Evolutionary conservation across 2,113 vertebrate species (phyloP).

Genomic region (Microcebus ravelobensis): DNA sequence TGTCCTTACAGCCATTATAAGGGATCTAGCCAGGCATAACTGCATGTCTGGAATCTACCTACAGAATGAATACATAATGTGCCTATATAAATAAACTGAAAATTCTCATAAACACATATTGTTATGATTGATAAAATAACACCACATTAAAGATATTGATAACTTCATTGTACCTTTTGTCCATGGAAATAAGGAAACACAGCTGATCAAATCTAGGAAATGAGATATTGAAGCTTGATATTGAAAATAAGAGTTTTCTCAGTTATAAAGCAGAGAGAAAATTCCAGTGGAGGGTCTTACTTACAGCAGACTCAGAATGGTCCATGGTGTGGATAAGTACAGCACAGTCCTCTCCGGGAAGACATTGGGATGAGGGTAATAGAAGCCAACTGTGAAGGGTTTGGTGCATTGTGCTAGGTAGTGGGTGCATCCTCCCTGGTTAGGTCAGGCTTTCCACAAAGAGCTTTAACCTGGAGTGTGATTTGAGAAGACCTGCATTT

Average conservation of each 20-base stretch:
- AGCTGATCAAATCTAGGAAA: neutral
- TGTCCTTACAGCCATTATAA: neutral
- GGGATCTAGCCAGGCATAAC: neutral
- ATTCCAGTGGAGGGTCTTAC: neutral
- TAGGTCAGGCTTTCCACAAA: neutral
- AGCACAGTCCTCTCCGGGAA: neutral
- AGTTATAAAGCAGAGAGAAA: neutral
- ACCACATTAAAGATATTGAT: neutral
- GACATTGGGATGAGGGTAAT: neutral
- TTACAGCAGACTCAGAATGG: neutral
- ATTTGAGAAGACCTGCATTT: neutral
- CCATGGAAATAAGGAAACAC: neutral
- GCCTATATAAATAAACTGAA: neutral
- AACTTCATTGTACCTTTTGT: neutral
- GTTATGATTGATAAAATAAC: neutral
- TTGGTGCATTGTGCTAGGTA: no score
- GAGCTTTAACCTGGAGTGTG: neutral
- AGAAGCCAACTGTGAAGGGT: accelerated
- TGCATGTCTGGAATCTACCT: neutral
- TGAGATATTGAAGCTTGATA: neutral
- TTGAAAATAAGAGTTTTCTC: neutral
- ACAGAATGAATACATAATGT: neutral
- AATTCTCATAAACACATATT: neutral
- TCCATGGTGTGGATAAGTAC: accelerated
- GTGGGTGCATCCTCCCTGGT: accelerated